Evolutionary conservation across 2,797 vertebrate species (phyloP), one percentile per base, ranked within the genome.

Genomic region (Crocidura indochinensis): DNA sequence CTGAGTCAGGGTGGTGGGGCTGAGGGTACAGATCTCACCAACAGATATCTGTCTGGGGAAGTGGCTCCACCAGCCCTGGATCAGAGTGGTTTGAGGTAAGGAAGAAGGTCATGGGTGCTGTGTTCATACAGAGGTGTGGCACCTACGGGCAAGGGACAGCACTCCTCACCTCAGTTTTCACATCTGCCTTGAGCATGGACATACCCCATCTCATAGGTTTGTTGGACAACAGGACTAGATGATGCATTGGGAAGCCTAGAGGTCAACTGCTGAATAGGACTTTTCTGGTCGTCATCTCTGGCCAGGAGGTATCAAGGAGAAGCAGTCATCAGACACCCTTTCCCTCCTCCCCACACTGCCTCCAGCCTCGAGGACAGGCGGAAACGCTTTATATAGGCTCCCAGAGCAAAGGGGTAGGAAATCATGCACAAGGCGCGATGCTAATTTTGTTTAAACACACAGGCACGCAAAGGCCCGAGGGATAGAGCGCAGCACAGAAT

Each of bases 381-480:
- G 65, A 91, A 88, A 67, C 8, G 88, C 86, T 90, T 92, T 91
- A 51, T 81, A 90, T 83, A 84, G 88, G 93, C 77, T 8, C 62
- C 56, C 84, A 88, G 80, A 92, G 84, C 91, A 90, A 92, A 69
- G 62, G 31, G 27, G 64, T 88, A 84, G 87, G 91, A 95, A 88
- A 77, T 75, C 94, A 92, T 94, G 91, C 93, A 92, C 46, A 84
- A 88, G 95, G 90, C 78, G 60, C 17, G 90, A 88, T 88, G 89
- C 94, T 94, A 90, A 95, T 94, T 94, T 91, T 91, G 90, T 92
- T 92, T 77, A 91, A 95, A 94, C 94, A 93, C 91, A 85, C 79
- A 88, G 84, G 73, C 85, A 87, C 76, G 51, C 83, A 80, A 77
- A 95, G 79, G 90, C 94, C 93, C 12, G 3, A 75, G 91, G 94